phyloP scores from a whole-genome alignment of 2,888 invertebrate genomes.

The Phengaris arion region DNA sequence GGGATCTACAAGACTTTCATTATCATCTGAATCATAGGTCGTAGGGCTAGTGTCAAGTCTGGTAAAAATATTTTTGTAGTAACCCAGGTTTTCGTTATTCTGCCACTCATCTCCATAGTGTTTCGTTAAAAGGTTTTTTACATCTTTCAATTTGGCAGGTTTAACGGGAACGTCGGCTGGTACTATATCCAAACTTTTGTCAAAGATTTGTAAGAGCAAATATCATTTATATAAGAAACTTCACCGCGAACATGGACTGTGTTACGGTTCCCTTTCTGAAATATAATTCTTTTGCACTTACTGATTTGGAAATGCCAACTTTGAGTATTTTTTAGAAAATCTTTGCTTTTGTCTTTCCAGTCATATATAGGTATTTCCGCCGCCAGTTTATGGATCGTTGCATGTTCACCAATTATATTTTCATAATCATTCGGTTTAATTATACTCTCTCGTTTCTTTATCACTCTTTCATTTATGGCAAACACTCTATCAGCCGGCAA shows the following conservation, averaged over 20 bases:
- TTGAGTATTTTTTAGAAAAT: conserved; percentile 34
- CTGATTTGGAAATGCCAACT: conserved; percentile 35
- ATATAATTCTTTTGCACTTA: conserved; percentile 33
- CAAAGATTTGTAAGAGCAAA: conserved; percentile 7
- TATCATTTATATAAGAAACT: conserved; percentile 9
- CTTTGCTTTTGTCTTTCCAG: conserved; percentile 34
- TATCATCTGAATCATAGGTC: conserved; percentile 23
- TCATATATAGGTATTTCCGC: too few relatives aligned
- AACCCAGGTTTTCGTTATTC: conserved; percentile 31
- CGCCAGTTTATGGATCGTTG: too few relatives aligned
- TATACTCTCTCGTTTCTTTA: too few relatives aligned
- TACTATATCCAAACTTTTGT: conserved; percentile 5
- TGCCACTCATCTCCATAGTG: conserved; percentile 35
- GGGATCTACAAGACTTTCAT: conserved; percentile 26
- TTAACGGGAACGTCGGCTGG: conserved; percentile 24
- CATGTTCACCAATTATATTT: too few relatives aligned
- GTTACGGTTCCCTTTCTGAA: conserved; percentile 13
- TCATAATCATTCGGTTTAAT: too few relatives aligned
- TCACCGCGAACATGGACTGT: conserved; percentile 15
- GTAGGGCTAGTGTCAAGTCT: conserved; percentile 23
- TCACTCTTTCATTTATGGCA: too few relatives aligned
- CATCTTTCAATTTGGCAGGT: conserved; percentile 35
- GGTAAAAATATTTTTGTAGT: conserved; percentile 35
- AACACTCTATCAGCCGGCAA: too few relatives aligned
- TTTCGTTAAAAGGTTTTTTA: conserved; percentile 34